Evolutionary conservation across 2,113 vertebrate species (phyloP).

Genomic region (Scomber colias): DNA sequence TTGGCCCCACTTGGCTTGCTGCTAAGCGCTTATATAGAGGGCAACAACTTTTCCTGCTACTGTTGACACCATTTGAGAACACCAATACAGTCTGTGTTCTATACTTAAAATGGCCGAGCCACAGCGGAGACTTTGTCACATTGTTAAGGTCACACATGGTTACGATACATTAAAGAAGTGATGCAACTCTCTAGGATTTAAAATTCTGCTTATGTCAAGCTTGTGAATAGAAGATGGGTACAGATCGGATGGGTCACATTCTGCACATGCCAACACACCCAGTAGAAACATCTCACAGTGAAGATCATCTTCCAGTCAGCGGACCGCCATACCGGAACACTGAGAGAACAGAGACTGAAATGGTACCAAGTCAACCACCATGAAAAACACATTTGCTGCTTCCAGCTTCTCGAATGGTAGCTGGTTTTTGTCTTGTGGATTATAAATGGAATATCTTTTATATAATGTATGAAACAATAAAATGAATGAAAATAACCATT

Average conservation of each 20-base stretch:
- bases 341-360: constrained; percentile 44
- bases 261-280: constrained; percentile 68
- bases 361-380: not conserved
- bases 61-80: constrained; percentile 8
- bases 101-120: not conserved
- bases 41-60: constrained; percentile 30
- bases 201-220: constrained; percentile 36
- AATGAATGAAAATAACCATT: not conserved
- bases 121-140: not conserved
- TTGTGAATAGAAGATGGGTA: constrained; percentile 19
- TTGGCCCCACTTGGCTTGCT: constrained; percentile 61
- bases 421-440: no score
- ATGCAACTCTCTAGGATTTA: constrained; percentile 9
- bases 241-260: constrained; percentile 64
- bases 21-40: constrained; percentile 18
- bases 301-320: constrained; percentile 69
- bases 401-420: no score
- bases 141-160: constrained; percentile 14
- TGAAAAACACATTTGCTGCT: no score
- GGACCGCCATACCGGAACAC: constrained; percentile 38
- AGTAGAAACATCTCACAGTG: constrained; percentile 56
- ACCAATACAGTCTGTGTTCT: not conserved
- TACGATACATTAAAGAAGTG: constrained; percentile 17
- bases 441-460: no score
- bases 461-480: not conserved